Evolutionary conservation across 2,797 vertebrate genomes (phyloP).

Genomic region (Selene dorsalis): DNA sequence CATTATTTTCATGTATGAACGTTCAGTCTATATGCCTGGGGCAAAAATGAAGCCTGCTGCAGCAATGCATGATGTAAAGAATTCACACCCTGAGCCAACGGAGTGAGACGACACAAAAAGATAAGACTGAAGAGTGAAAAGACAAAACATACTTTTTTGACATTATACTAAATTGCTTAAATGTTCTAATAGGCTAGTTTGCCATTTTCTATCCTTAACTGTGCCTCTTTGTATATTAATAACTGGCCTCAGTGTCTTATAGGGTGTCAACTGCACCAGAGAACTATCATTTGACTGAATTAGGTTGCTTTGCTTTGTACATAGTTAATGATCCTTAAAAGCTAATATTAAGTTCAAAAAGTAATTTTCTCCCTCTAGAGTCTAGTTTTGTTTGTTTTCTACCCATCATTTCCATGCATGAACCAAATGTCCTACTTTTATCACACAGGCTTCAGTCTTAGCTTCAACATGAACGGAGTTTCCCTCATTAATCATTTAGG

Average conservation of each 20-base stretch:
- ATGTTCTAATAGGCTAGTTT: background rate
- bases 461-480: slow-evolving; percentile 47
- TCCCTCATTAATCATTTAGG: slow-evolving; percentile 76
- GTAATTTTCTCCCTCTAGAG: slow-evolving; percentile 16
- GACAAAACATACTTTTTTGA: too few relatives aligned
- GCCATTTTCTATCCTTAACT: background rate
- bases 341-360: background rate
- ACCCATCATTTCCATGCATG: background rate
- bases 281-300: slow-evolving; percentile 15
- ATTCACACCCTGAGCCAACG: background rate
- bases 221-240: background rate
- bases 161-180: background rate
- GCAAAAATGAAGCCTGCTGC: background rate
- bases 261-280: background rate
- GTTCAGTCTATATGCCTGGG: background rate
- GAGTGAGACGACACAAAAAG: too few relatives aligned
- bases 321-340: slow-evolving; percentile 32
- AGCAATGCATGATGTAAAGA: background rate
- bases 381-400: background rate
- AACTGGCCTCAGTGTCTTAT: background rate
- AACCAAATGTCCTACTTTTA: slow-evolving; percentile 28
- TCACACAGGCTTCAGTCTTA: slow-evolving; percentile 39
- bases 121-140: too few relatives aligned
- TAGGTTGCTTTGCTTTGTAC: slow-evolving; percentile 25
- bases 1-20: slow-evolving; percentile 2